These are phyloP conservation scores for Pachycephus smyrnensis DNA, from an alignment of 2,888 invertebrate species.

Conservation along the genomic window DNA sequence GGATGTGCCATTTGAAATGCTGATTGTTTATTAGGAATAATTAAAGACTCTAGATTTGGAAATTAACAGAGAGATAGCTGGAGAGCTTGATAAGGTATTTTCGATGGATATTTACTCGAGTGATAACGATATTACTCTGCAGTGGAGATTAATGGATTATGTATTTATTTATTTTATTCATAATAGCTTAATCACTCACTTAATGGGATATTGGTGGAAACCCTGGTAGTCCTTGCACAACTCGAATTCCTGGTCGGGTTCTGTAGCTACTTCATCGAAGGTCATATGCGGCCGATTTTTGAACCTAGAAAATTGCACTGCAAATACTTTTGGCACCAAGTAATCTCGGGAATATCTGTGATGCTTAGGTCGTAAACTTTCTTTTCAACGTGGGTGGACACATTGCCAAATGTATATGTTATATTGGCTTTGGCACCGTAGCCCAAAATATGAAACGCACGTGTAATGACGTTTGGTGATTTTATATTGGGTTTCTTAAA, in stretches of 20 bases:
- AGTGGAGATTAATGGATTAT: neutral
- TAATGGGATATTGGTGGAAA: constrained; percentile 87
- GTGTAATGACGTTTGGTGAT: neutral
- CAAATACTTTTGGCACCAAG: constrained; percentile 11
- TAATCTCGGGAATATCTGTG: neutral
- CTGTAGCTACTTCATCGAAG: constrained; percentile 84
- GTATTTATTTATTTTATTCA: neutral
- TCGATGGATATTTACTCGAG: neutral
- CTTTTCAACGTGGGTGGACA: neutral
- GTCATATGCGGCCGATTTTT: constrained; percentile 96
- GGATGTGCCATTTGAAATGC: neutral
- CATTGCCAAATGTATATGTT: neutral
- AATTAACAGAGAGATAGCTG: neutral
- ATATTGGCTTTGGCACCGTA: neutral
- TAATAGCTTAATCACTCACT: constrained; percentile 72
- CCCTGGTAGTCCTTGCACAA: constrained; percentile 83
- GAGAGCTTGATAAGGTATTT: constrained; percentile 24
- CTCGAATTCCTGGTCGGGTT: constrained; percentile 92
- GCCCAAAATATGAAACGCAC: neutral
- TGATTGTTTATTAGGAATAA: neutral
- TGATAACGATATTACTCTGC: neutral
- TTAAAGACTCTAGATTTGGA: neutral
- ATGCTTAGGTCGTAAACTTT: neutral
- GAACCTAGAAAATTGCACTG: constrained; percentile 72
- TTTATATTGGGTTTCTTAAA: neutral